Evolutionary conservation across 2,888 invertebrate genomes (phyloP).

Genomic region (Drosophila helvetica): DNA sequence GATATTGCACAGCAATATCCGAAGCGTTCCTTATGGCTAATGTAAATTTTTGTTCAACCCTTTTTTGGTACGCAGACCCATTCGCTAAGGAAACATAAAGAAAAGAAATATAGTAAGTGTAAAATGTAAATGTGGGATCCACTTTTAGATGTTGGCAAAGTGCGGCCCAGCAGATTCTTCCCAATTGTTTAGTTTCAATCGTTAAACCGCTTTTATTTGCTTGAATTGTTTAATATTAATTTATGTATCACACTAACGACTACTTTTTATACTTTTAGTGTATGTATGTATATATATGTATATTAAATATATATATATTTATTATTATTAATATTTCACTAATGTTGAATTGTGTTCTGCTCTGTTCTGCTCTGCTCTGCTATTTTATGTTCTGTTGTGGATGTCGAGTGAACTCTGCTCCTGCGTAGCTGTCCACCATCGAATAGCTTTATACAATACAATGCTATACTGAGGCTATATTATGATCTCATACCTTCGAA

Average conservation of each 20-base stretch:
- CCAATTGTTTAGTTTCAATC: conserved; percentile 50
- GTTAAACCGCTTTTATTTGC: conserved; percentile 65
- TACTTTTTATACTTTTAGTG: conserved; percentile 60
- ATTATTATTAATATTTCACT: conserved; percentile 48
- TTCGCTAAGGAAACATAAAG: conserved; percentile 37
- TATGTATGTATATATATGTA: conserved; percentile 51
- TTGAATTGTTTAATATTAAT: conserved; percentile 73
- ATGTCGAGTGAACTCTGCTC: conserved; percentile 32
- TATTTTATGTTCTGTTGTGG: conserved; percentile 26
- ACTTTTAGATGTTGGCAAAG: conserved; percentile 4
- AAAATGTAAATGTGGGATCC: conserved; percentile 10
- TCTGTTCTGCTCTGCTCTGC: conserved; percentile 7
- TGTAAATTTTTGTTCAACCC: conserved; percentile 9
- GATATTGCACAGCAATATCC: conserved; percentile 21
- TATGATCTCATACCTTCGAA: conserved; percentile 18
- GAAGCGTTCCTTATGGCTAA: conserved; percentile 12
- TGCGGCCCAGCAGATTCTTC: conserved; percentile 17
- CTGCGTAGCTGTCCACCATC: conserved; percentile 20
- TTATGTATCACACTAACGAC: conserved; percentile 76
- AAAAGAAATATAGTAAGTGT: conserved; percentile 25
- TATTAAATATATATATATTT: conserved; percentile 19
- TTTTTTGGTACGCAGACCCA: conserved; percentile 19
- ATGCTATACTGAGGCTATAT: conserved; percentile 44
- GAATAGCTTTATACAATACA: conserved; percentile 43
- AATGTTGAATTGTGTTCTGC: conserved; percentile 27